Percentiles rank a stretch among this genome's conserved stretches.
Conservation (phyloP, 2,113 vertebrate genomes). For the Delphinapterus leucas region DNA sequence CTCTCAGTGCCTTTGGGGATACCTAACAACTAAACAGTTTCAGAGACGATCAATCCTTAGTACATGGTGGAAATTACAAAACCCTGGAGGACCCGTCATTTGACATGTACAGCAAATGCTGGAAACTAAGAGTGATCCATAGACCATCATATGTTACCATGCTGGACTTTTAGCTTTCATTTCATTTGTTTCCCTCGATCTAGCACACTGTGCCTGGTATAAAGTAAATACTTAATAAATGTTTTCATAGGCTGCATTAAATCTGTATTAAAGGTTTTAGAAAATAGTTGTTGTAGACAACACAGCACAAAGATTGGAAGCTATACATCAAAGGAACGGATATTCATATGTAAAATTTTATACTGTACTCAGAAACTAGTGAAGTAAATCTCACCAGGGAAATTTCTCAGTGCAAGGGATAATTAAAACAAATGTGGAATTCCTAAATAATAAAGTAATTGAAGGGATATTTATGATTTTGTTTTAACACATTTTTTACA, state of each 20-base stretch:
- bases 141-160: neutral
- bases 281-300: neutral
- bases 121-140: neutral
- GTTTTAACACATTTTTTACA: neutral
- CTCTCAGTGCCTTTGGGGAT: neutral
- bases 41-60: neutral
- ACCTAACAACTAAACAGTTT: neutral
- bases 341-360: constrained; percentile 74
- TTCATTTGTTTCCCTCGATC: neutral
- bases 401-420: constrained; percentile 60
- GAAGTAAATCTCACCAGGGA: constrained; percentile 69
- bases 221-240: neutral
- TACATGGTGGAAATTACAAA: neutral
- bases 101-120: neutral
- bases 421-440: constrained; percentile 75
- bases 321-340: constrained; percentile 54
- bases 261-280: neutral
- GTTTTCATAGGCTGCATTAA: neutral
- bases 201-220: neutral
- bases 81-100: neutral
- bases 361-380: constrained; percentile 62
- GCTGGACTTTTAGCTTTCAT: neutral
- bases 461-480: neutral
- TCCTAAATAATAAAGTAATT: constrained; percentile 63
- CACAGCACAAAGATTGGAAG: neutral